Evolutionary conservation across 2,797 vertebrate genomes (phyloP).

Genomic region (Emydoidea blandingii): DNA sequence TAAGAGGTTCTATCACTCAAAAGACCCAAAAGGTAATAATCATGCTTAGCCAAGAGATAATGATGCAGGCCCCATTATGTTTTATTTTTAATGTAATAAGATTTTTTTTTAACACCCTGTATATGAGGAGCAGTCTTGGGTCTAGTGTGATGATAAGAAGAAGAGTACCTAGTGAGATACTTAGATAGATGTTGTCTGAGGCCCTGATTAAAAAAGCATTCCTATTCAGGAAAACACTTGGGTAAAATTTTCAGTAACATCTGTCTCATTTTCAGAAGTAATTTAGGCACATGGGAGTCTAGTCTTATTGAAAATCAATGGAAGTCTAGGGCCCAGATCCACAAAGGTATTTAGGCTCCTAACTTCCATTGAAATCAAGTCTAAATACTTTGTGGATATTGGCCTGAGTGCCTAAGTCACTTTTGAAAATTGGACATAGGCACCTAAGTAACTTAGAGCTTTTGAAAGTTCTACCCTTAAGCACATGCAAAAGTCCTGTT

Average conservation of each 20-base stretch:
- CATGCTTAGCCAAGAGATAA: neutral
- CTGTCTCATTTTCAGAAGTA: neutral
- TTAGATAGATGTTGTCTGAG: conserved; percentile 64
- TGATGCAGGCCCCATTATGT: neutral
- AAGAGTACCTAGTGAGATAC: conserved; percentile 43
- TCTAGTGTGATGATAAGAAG: neutral
- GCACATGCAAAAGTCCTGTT: neutral
- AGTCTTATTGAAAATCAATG: neutral
- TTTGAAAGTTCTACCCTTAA: neutral
- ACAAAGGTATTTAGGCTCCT: neutral
- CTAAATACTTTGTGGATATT: neutral
- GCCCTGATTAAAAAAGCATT: conserved; percentile 56
- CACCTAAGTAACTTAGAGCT: neutral
- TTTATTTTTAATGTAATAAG: neutral
- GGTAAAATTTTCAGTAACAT: neutral
- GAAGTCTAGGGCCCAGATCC: neutral
- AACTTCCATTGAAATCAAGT: neutral
- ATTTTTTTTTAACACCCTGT: conserved; percentile 29
- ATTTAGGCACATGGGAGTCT: neutral
- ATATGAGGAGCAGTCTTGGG: conserved; percentile 20
- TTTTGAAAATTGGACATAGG: neutral
- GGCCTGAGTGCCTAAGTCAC: neutral
- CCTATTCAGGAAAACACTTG: conserved; percentile 36
- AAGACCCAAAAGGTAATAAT: conserved; percentile 2
- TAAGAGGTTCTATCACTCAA: conserved; percentile 36